Evolutionary conservation across 1,140 invertebrate species (phyloP).

Genomic region (Drosophila burlai): DNA sequence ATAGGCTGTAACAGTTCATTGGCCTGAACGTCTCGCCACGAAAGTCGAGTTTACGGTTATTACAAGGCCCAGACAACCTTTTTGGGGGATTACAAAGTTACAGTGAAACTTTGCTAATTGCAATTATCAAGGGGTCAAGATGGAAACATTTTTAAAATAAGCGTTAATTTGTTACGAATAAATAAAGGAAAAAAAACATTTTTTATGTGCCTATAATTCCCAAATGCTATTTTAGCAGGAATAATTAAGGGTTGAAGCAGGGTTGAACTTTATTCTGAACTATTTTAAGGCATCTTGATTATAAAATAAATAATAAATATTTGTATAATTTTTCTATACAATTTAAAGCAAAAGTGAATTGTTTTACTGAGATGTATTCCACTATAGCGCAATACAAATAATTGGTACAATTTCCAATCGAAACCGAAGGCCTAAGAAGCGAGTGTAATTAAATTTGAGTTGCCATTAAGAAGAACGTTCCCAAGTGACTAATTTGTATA

Average conservation of each 20-base stretch:
- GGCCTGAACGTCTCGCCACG: conserved; percentile 49
- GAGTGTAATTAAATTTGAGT: conserved; percentile 8
- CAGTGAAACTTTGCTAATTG: not conserved
- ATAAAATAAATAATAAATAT: not conserved
- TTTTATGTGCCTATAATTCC: too few relatives aligned
- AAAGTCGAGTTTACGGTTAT: conserved; percentile 45
- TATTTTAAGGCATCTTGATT: not conserved
- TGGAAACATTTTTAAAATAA: not conserved
- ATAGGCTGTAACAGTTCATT: conserved; percentile 51
- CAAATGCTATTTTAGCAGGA: not conserved
- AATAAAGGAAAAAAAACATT: too few relatives aligned
- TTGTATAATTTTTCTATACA: not conserved
- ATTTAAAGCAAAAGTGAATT: not conserved
- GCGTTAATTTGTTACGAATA: not conserved
- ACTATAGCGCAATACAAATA: not conserved
- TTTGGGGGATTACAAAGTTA: conserved; percentile 11
- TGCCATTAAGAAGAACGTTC: conserved; percentile 23
- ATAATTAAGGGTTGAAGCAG: not conserved
- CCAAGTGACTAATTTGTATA: conserved; percentile 48
- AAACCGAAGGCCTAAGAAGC: not conserved
- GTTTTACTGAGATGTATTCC: not conserved
- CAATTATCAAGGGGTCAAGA: not conserved
- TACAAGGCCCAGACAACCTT: conserved; percentile 39
- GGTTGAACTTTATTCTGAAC: not conserved
- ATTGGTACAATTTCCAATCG: not conserved